Percentiles rank a stretch among this genome's conserved stretches.
Evolutionary conservation across 2,888 invertebrate genomes (phyloP).

Genomic region (Atrina japonica): DNA sequence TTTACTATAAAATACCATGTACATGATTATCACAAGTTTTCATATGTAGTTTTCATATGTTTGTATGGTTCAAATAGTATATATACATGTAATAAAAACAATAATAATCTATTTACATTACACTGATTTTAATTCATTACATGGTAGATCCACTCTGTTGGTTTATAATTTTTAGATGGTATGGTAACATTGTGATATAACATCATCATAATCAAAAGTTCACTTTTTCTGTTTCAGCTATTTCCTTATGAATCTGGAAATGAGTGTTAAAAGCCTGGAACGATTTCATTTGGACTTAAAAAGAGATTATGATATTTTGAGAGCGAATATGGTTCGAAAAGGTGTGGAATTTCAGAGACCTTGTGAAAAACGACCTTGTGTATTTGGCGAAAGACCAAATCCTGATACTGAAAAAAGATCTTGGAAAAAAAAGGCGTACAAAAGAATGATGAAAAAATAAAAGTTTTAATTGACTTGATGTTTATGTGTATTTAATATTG

Average conservation of each 20-base stretch:
- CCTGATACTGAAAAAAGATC: slow-evolving; percentile 16
- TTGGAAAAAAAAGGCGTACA: slow-evolving; percentile 28
- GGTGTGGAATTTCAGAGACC: slow-evolving; percentile 20
- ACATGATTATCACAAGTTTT: too few species aligned
- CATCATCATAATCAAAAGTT: too few species aligned
- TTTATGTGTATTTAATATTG: too few species aligned
- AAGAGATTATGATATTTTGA: slow-evolving; percentile 26
- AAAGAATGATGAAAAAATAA: slow-evolving; percentile 2
- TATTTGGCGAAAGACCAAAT: slow-evolving; percentile 30
- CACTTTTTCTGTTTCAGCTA: slow-evolving; percentile 34
- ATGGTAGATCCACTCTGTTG: too few species aligned
- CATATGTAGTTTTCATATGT: neutral
- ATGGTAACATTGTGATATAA: too few species aligned
- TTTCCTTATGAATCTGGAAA: slow-evolving; percentile 36
- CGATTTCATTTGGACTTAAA: slow-evolving; percentile 12
- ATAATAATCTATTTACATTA: too few species aligned
- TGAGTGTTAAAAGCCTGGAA: slow-evolving; percentile 16
- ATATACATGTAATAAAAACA: too few species aligned
- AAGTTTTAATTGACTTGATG: too few species aligned
- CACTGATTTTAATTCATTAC: too few species aligned
- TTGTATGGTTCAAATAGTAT: neutral
- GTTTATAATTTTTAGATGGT: too few species aligned
- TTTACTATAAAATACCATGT: too few species aligned
- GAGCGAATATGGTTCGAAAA: slow-evolving; percentile 12
- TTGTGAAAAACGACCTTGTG: slow-evolving; percentile 27